Conservation (phyloP, 1,140 invertebrate species). For the Drosophila bipectinata region DNA sequence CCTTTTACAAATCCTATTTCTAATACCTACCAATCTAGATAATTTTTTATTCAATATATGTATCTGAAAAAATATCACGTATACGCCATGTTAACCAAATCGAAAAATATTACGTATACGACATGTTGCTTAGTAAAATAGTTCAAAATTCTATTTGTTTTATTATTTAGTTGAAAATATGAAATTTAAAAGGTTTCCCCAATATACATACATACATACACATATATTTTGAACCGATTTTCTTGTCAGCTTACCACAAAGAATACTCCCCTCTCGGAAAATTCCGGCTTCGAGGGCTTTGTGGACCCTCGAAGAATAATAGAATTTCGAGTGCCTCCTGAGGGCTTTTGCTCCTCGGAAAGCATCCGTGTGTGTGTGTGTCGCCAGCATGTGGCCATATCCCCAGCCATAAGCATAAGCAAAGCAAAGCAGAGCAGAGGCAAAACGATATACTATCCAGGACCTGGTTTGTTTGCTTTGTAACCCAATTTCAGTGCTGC, state of each 20-base stretch:
- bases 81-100: background rate
- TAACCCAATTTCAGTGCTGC: constrained; percentile 64
- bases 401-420: constrained; percentile 19
- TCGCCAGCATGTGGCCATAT: constrained; percentile 6
- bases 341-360: constrained; percentile 15
- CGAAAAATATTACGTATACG: constrained; percentile 3
- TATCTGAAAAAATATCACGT: background rate
- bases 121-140: background rate
- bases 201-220: too few relatives aligned
- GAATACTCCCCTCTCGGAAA: background rate
- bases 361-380: constrained; percentile 12
- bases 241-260: constrained; percentile 4
- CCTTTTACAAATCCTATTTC: too few relatives aligned
- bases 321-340: constrained; percentile 33
- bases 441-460: constrained; percentile 12
- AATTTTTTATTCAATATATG: too few relatives aligned
- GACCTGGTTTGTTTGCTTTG: constrained; percentile 65
- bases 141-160: background rate
- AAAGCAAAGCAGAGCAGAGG: background rate
- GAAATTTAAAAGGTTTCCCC: too few relatives aligned
- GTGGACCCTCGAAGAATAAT: constrained; percentile 13
- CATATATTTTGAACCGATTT: background rate
- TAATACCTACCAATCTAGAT: too few relatives aligned
- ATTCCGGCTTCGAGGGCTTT: constrained; percentile 13
- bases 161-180: too few relatives aligned